Conservation (phyloP, 1,140 invertebrate species). For the Drosophila quadrilineata region DNA sequence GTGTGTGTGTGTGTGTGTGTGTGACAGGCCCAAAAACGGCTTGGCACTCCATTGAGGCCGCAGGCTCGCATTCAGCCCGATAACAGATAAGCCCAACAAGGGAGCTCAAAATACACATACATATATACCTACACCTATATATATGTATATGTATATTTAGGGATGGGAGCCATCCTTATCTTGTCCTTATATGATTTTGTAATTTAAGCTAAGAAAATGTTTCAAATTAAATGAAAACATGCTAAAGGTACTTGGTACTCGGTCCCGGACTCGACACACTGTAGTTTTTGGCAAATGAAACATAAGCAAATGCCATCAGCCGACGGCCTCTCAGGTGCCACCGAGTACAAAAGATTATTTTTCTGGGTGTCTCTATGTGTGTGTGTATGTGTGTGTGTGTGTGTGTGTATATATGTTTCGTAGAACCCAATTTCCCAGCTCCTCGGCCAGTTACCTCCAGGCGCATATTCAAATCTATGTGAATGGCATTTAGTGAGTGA, state of each 20-base stretch:
- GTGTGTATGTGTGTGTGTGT: too few relatives aligned
- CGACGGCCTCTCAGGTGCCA: constrained; percentile 15
- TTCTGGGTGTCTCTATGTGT: too few relatives aligned
- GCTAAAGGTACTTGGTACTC: constrained; percentile 16
- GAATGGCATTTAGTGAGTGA: too few relatives aligned
- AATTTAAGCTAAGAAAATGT: constrained; percentile 75
- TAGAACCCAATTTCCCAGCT: too few relatives aligned
- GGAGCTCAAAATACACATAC: constrained; percentile 6
- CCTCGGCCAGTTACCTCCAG: too few relatives aligned
- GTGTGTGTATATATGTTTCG: too few relatives aligned
- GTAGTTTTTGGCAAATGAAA: constrained; percentile 75
- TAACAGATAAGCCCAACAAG: constrained; percentile 34
- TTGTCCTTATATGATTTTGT: constrained; percentile 44
- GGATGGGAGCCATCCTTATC: too few relatives aligned
- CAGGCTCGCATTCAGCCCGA: constrained; percentile 42
- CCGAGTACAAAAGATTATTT: constrained; percentile 14
- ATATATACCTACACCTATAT: background rate
- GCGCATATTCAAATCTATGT: too few relatives aligned
- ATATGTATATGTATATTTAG: constrained; percentile 7
- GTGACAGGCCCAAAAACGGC: constrained; percentile 30
- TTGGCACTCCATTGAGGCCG: constrained; percentile 55
- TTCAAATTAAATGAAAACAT: constrained; percentile 78
- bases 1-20: constrained; percentile 5
- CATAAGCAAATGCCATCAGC: constrained; percentile 50
- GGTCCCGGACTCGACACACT: constrained; percentile 4